Base-by-base conservation (phyloP, 1,140 invertebrate genomes). In the Thrips palmi region DNA sequence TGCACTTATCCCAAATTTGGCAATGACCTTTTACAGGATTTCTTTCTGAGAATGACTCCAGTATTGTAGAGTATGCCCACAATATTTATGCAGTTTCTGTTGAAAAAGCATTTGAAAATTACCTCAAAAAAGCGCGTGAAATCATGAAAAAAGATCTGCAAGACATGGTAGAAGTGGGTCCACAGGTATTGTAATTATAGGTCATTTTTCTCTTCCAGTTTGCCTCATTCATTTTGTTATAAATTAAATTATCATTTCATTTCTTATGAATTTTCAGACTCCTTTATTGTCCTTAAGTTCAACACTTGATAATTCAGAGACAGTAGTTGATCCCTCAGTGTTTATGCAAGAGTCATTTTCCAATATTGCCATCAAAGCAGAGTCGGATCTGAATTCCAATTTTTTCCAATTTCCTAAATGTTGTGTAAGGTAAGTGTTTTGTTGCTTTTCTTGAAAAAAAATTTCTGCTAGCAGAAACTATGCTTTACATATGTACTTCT, bases 131-230 rank as follows among this genome's bases (percentile, higher is more conserved):
- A 44, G 81, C 84, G 0, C 60, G 71, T 28, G 60, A 59, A 43
- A 71, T 91, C 17, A 82, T 88, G 64, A 71, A 73, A 38, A 75
- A 79, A 49, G 80, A 89, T 55, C 60, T 91, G 21, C 79, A 85
- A 52, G 70, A 77, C 41, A 77, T 77, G 33, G 67, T 76, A 36
- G 65, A 67, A 43, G 55, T 70, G 20, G 53, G 55, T 17, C 47
- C 57, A 27, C 47, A 59, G 43, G 52, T 28, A 20, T 17, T 27
- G 15, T 27, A 22, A 20, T 19, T 19, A 28, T 3, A 17, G 22
- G 14, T 20, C 1, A 18, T 39, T 39, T 34, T 22, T 21, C 39
- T 31, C 39, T 38, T 39, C 8, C 20, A 43, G 30, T 36, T n/a
- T n/a, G n/a, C n/a, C n/a, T n/a, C n/a, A n/a, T n/a, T n/a, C n/a